A percentile compares a stretch with the other conserved stretches of the same genome.
phyloP scores from a whole-genome alignment of 2,113 vertebrate genomes.

The Cacatua alba region DNA sequence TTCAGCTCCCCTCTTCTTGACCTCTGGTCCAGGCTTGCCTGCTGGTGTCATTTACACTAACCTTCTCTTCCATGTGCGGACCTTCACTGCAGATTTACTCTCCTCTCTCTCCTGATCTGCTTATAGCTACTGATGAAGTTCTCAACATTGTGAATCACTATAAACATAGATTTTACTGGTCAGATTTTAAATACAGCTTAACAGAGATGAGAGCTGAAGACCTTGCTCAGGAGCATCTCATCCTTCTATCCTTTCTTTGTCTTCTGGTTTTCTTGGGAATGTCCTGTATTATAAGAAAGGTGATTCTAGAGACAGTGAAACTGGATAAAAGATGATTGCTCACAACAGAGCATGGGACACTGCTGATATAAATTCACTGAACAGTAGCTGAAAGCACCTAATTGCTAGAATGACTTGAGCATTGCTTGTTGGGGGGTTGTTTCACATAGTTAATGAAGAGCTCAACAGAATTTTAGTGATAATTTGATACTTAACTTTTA shows the following conservation, averaged over 20 bases:
- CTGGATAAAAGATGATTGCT: neutral
- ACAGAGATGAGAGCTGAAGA: neutral
- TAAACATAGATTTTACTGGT: neutral
- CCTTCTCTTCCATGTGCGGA: rapidly evolving
- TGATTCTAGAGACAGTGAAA: neutral
- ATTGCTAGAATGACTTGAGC: neutral
- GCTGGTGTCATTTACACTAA: neutral
- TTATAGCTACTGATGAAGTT: neutral
- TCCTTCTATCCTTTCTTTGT: neutral
- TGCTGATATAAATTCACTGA: neutral
- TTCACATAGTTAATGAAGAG: constrained; percentile 30
- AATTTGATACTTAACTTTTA: constrained; percentile 63
- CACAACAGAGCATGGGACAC: neutral
- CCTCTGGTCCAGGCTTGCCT: neutral
- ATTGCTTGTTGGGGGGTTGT: neutral
- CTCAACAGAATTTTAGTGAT: constrained; percentile 32
- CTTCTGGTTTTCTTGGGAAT: neutral
- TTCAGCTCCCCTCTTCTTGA: neutral
- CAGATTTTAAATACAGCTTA: neutral
- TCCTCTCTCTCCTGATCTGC: neutral
- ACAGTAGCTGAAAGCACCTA: neutral
- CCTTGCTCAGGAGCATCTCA: neutral
- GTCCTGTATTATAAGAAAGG: neutral
- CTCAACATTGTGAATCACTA: neutral
- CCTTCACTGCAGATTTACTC: neutral